Percentiles rank a stretch among this genome's conserved stretches.
Evolutionary conservation across 2,888 invertebrate genomes (phyloP).

Genomic region (Ecliptopera silaceata): DNA sequence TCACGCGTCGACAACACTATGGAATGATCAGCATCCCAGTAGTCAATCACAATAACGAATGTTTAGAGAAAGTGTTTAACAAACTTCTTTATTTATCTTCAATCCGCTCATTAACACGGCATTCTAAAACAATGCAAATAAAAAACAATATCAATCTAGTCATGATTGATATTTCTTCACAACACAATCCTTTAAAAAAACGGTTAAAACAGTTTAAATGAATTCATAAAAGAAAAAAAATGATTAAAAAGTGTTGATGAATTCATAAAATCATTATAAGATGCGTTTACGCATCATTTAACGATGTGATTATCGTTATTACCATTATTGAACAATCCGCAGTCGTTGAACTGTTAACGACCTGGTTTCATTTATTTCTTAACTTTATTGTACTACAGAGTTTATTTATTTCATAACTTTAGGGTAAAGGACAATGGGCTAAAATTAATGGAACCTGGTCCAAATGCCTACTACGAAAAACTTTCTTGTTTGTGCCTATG

Average conservation of each 20-base stretch:
- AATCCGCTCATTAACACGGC: conserved; percentile 2
- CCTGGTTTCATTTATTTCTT: conserved; percentile 17
- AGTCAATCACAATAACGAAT: conserved; percentile 11
- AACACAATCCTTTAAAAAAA: background rate
- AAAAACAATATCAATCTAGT: conserved; percentile 2
- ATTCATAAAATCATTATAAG: conserved; percentile 25
- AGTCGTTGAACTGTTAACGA: conserved; percentile 28
- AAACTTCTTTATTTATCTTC: conserved; percentile 11
- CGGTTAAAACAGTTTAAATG: conserved; percentile 25
- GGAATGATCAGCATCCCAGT: background rate
- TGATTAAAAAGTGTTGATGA: conserved; percentile 27
- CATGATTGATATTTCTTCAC: background rate
- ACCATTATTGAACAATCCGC: conserved; percentile 28
- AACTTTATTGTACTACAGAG: background rate
- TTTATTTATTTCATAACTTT: too few species aligned
- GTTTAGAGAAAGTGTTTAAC: conserved; percentile 16
- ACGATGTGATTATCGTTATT: conserved; percentile 29
- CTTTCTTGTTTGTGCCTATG: too few species aligned
- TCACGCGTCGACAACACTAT: too few species aligned
- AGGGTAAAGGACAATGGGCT: too few species aligned
- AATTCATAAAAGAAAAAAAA: conserved; percentile 24
- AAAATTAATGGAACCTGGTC: too few species aligned
- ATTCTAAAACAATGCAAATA: conserved; percentile 1
- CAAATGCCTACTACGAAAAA: too few species aligned
- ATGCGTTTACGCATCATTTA: conserved; percentile 31